These are phyloP conservation scores for Sesia apiformis DNA, from an alignment of 2,888 invertebrate genomes.

Conservation along the genomic window DNA sequence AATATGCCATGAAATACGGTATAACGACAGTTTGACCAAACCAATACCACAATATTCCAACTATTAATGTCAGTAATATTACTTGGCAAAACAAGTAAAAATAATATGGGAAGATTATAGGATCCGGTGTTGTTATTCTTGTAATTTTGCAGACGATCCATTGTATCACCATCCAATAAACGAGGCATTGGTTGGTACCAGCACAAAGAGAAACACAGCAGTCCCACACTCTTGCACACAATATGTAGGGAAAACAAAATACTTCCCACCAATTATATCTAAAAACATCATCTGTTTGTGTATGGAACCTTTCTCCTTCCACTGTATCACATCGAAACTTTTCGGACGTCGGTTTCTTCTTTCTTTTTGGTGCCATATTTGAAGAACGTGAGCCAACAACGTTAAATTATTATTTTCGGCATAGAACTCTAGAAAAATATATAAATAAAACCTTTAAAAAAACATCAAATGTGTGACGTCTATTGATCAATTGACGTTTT, in stretches of 20 bases:
- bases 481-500: too few relatives aligned
- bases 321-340: constrained; percentile 11
- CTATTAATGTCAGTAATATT: constrained; percentile 32
- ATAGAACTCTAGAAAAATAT: too few relatives aligned
- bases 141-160: constrained; percentile 57
- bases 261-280: constrained; percentile 54
- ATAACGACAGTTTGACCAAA: constrained; percentile 35
- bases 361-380: constrained; percentile 30
- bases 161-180: constrained; percentile 55
- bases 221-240: constrained; percentile 43
- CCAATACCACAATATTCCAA: constrained; percentile 35
- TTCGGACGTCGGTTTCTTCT: constrained; percentile 14
- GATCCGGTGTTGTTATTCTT: constrained; percentile 39
- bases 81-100: constrained; percentile 60
- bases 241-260: constrained; percentile 52
- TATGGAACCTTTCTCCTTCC: constrained; percentile 33
- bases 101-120: constrained; percentile 54
- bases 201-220: constrained; percentile 41
- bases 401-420: too few relatives aligned
- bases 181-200: constrained; percentile 48
- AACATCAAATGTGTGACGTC: too few relatives aligned
- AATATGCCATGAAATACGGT: constrained; percentile 35
- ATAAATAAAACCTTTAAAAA: too few relatives aligned
- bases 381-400: not conserved
- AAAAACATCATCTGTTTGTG: constrained; percentile 37